phyloP scores from a whole-genome alignment of 2,797 vertebrate species.

The Cossypha caffra region DNA sequence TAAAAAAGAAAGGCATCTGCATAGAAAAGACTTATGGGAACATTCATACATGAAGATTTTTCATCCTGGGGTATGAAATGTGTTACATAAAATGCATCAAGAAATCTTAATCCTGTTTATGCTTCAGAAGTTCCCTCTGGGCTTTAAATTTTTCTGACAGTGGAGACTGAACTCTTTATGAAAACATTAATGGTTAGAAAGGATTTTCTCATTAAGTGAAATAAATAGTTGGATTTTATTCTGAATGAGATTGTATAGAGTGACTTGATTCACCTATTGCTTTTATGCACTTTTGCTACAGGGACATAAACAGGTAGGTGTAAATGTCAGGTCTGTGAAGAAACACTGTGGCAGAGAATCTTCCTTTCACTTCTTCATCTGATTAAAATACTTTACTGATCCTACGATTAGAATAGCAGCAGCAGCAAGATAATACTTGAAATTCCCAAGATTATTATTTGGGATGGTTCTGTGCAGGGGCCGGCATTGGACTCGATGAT shows the following conservation, averaged over 20 bases:
- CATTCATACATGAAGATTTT: background rate
- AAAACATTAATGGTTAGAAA: slow-evolving; percentile 30
- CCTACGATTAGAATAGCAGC: background rate
- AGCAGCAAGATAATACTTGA: background rate
- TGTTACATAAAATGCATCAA: slow-evolving; percentile 13
- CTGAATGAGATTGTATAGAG: background rate
- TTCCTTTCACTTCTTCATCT: background rate
- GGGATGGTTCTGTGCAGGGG: background rate
- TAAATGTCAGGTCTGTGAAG: background rate
- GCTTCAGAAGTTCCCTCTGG: slow-evolving; percentile 29
- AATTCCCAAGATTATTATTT: background rate
- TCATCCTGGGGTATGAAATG: slow-evolving; percentile 20
- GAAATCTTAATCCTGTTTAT: slow-evolving; percentile 60
- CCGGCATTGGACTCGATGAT: fast-evolving
- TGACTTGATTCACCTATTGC: background rate
- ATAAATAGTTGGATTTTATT: slow-evolving; percentile 6
- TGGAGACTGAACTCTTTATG: slow-evolving; percentile 9
- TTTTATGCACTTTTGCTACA: background rate
- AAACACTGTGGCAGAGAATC: background rate
- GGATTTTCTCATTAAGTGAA: slow-evolving; percentile 16
- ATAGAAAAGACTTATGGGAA: slow-evolving; percentile 28
- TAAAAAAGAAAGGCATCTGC: slow-evolving; percentile 22
- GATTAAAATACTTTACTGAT: background rate
- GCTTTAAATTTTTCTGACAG: slow-evolving; percentile 18
- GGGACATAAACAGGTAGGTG: background rate